Base-by-base conservation (phyloP, 2,888 invertebrate genomes). In the Coecobrya sp. region DNA sequence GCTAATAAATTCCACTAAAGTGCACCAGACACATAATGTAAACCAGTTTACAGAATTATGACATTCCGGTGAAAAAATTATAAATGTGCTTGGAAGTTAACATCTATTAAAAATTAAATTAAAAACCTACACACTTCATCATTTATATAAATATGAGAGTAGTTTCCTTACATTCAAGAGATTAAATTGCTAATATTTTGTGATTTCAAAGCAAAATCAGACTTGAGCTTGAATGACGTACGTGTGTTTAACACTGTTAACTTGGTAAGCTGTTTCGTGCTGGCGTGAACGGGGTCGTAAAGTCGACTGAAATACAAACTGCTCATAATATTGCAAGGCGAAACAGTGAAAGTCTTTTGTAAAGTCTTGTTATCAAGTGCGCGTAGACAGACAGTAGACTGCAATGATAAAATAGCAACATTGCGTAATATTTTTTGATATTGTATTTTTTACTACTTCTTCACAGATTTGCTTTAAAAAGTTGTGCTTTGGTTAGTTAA, bases 181-280 rank as follows among this genome's bases (percentile, higher is more conserved):
- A 0, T 65, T 16, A 55, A 4, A 2, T 55, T n/a, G 55, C 55
- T 55, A 55, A 19, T 55, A 13, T 19, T 62, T 49, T n/a, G 73
- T 73, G 73, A 30, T 30, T 36, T 73, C 8, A 42, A 73, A 73
- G n/a, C 73, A 73, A 73, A 73, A 27, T 73, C 73, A 73, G 73
- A 73, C 73, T 73, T 42, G 1, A 42, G 42, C 16, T 36, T 73
- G 73, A 42, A 73, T 73, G 73, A 73, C 73, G 42, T 25, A 19
- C 3, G 42, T 73, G 0, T 27, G 19, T 16, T 4, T 0, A 4
- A n/a, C 4, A 11, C n/a, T 27, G 27, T 27, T n/a, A n/a, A n/a
- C n/a, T 1, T 73, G 42, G 42, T 73, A 68, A 68, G 7, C 1
- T 59, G 8, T 59, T 73, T 73, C 7, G 19, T 73, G 36, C 68